Evolutionary conservation across 2,888 invertebrate genomes (phyloP).

Genomic region (Brachyptera putata): DNA sequence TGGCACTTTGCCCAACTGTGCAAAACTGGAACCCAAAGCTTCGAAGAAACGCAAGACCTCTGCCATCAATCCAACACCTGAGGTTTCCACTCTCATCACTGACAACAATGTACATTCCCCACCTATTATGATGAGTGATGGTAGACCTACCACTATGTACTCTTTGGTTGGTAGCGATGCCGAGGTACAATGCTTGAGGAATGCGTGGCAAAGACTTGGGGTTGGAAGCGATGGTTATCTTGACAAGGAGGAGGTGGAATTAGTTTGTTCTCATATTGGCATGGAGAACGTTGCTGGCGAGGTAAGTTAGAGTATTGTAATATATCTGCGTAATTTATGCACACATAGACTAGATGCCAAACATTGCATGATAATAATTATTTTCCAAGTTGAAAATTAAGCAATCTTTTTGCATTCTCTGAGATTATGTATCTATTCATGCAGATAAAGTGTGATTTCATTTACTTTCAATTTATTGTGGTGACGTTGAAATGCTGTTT

Average conservation of each 20-base stretch:
- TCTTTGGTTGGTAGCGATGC: not conserved
- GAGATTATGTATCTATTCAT: too few species aligned
- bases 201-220: constrained; percentile 59
- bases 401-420: too few species aligned
- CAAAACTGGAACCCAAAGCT: too few species aligned
- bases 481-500: too few species aligned
- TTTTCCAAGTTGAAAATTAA: not conserved
- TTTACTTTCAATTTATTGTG: too few species aligned
- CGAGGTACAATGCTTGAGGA: constrained; percentile 57
- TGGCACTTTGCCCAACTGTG: constrained; percentile 36
- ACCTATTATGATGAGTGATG: not conserved
- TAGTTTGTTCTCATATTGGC: constrained; percentile 63
- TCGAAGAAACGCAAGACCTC: constrained; percentile 48
- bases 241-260: constrained; percentile 58
- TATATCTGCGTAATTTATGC: not conserved
- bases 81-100: not conserved
- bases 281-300: constrained; percentile 60
- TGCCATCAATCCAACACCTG: constrained; percentile 18
- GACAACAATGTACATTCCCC: not conserved
- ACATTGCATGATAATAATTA: not conserved
- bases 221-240: constrained; percentile 59
- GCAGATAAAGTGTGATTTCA: too few species aligned
- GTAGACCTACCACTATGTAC: not conserved
- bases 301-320: constrained; percentile 44
- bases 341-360: too few species aligned